Evolutionary conservation across 2,113 vertebrate genomes (phyloP), one percentile per base, ranked within the genome.

Genomic region (Otocyon megalotis): DNA sequence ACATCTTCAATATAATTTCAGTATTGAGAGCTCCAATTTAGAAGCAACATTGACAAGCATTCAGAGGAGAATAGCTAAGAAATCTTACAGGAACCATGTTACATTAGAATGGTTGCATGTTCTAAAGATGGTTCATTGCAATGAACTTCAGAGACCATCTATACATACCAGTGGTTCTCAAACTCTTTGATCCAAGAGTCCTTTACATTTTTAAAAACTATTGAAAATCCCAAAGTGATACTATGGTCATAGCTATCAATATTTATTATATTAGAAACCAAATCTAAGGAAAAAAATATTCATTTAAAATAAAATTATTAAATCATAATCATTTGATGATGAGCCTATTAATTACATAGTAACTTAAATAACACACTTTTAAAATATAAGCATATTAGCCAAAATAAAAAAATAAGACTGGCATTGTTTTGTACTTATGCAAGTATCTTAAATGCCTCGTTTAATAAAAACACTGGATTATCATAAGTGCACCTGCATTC

Each of bases 361-460:
- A 90, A 92, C 62, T 91, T 87, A 88, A 81, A 82, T 60, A 79
- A 82, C 62, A 82, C 62, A 93, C 48, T 63, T 96, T 83, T 50
- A n/a, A 97, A 96, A 86, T 56, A 74, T 37, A 87, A 93, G 37
- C 24, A 37, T 60, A 76, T 72, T 80, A 93, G 65, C n/a, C 32
- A 90, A 83, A 87, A 83, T 24, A 60, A 97, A 90, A 91, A 83
- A 71, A 80, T 24, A 92, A 82, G 28, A 82, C 1, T 17, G 7
- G 24, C 53, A 89, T 79, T 92, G 13, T 77, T 96, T 91, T 76
- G 67, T 15, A 74, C 62, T 83, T 96, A 87, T 84, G 2, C 62
- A 96, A 90, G 85, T 65, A 50, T 98, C 53, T 96, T 83, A 88
- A 93, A 79, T 48, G 19, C 30, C 79, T 96, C 12, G 30, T 84